phyloP scores from a whole-genome alignment of 2,797 vertebrate genomes.

The Chiloscyllium punctatum region DNA sequence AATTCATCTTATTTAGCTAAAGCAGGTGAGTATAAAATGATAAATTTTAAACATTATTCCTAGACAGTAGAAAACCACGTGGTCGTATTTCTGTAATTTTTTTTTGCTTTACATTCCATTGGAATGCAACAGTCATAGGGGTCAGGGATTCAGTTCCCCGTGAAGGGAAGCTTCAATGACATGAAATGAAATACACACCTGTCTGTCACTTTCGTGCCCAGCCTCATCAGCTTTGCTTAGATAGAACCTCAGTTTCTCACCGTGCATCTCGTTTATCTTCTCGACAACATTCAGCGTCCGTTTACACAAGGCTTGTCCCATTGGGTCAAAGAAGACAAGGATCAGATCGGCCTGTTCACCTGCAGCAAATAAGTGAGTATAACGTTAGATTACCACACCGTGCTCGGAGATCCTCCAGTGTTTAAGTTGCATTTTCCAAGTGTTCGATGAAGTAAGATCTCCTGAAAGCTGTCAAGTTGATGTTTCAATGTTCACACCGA shows the following conservation, averaged over 20 bases:
- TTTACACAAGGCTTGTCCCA: slow-evolving; percentile 80
- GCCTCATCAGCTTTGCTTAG: slow-evolving; percentile 80
- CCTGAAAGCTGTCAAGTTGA: neutral
- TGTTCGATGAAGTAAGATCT: neutral
- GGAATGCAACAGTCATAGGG: too few species aligned
- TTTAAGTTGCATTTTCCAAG: neutral
- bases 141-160: too few species aligned
- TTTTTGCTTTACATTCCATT: too few species aligned
- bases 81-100: too few species aligned
- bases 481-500: too few species aligned
- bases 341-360: slow-evolving; percentile 75
- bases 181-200: slow-evolving; percentile 51
- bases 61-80: too few species aligned
- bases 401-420: neutral
- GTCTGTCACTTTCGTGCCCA: slow-evolving; percentile 72
- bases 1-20: too few species aligned
- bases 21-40: too few species aligned
- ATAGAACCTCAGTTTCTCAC: slow-evolving; percentile 70
- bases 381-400: neutral
- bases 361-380: slow-evolving; percentile 42
- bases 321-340: slow-evolving; percentile 79
- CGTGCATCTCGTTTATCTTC: slow-evolving; percentile 67
- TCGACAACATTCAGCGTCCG: slow-evolving; percentile 78
- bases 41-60: too few species aligned
- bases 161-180: too few species aligned